Evolutionary conservation across 2,113 vertebrate species (phyloP), one percentile per base, ranked within the genome.

Genomic region (Nothocercus nigrocapillus): DNA sequence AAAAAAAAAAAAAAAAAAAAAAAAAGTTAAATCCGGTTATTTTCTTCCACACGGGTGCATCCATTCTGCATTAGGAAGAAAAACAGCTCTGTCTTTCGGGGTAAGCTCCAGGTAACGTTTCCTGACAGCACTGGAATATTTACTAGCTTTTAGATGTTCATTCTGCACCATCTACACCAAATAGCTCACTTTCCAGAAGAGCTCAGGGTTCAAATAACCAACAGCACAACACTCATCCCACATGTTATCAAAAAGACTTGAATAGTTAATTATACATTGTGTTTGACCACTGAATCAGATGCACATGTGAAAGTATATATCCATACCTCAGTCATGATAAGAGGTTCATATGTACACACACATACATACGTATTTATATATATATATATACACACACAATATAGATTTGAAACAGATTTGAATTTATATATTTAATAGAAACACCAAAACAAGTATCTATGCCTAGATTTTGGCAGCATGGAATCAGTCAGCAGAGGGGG

Each of bases 401-500:
- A n/a, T 3, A 7, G 5, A 58, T 70, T 80, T 77, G 24, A 90
- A 83, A 38, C 49, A 47, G 24, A 80, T 83, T 45, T 58, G 0
- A n/a, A 70, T 77, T 62, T 67, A 59, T 19, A 14, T 51, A 63
- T 59, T 86, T 90, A 84, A 78, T 11, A 47, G 88, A 88, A 80
- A 49, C 1, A 8, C 5, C 30, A 21, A 66, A 58, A 69, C 44
- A 93, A 14, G 67, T 14, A 61, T 0, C 5, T 49, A 27, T 42
- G 34, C 36, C 20, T 72, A 40, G 18, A 81, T 45, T 91, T 36
- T 85, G 58, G 22, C 44, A 87, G 22, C 20, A 78, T 90, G 61
- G 18, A 72, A 61, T 30, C 1, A 88, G n/a, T 17, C 54, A 84
- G 66, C 21, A 91, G 88, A 94, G 86, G 84, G 89, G 81, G 89